Conservation (phyloP, 2,113 vertebrate species). For the Myotis davidii region DNA sequence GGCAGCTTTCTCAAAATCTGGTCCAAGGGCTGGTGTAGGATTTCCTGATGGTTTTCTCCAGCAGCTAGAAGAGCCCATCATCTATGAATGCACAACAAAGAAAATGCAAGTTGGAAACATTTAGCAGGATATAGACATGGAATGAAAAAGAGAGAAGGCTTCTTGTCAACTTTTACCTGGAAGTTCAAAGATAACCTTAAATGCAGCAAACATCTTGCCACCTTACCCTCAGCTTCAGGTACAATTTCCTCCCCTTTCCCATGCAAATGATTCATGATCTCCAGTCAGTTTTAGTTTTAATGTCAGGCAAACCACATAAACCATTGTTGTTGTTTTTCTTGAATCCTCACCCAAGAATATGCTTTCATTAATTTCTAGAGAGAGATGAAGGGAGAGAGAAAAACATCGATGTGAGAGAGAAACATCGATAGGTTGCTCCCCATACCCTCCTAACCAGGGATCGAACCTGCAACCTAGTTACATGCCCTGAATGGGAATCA, state of each 20-base stretch:
- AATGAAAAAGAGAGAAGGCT: not conserved
- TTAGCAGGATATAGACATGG: not conserved
- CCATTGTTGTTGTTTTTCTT: not conserved
- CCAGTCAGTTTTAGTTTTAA: not conserved
- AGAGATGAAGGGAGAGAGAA: too few species aligned
- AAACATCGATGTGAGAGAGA: too few species aligned
- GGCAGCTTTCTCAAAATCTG: too few species aligned
- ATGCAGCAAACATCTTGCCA: not conserved
- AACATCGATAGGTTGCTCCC: too few species aligned
- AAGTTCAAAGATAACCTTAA: not conserved
- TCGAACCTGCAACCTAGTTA: too few species aligned
- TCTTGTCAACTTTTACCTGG: not conserved
- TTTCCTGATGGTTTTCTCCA: too few species aligned
- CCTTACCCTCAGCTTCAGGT: not conserved
- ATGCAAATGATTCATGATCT: not conserved
- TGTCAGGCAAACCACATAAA: not conserved
- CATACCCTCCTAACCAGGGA: too few species aligned
- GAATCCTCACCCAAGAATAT: too few species aligned
- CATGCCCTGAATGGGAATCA: too few species aligned
- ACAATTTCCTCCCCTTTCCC: not conserved
- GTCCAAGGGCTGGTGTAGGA: too few species aligned
- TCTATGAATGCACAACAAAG: not conserved
- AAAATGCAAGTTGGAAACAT: not conserved
- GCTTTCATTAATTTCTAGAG: too few species aligned
- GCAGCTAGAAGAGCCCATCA: not conserved